Percentiles rank a stretch among this genome's conserved stretches.
phyloP scores from a whole-genome alignment of 2,113 vertebrate genomes.

The Pituophis catenifer region DNA sequence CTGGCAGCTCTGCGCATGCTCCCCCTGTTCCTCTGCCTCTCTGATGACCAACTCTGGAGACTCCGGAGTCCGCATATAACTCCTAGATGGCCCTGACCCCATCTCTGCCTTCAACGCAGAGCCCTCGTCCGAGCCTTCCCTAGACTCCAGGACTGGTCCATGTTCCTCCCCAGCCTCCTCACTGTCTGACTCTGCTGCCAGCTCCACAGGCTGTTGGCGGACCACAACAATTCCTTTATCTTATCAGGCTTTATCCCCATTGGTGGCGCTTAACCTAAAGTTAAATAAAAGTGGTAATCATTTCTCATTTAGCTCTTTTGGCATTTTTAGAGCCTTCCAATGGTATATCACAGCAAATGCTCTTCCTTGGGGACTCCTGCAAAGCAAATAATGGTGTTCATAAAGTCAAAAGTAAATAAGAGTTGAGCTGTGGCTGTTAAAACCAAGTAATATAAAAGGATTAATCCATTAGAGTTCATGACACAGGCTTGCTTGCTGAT shows the following conservation, averaged over 20 bases:
- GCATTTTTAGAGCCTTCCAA: slow-evolving; percentile 23
- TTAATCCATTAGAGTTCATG: slow-evolving; percentile 41
- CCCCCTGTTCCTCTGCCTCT: too few relatives aligned
- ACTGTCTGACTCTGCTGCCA: too few relatives aligned
- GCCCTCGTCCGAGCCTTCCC: too few relatives aligned
- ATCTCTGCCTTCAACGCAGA: too few relatives aligned
- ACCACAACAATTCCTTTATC: not conserved
- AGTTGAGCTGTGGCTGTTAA: slow-evolving; percentile 46
- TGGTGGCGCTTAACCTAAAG: not conserved
- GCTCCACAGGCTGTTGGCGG: too few relatives aligned
- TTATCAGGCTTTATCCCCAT: not conserved
- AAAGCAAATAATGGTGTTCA: slow-evolving; percentile 39
- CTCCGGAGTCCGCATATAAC: too few relatives aligned
- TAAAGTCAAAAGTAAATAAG: slow-evolving; percentile 63
- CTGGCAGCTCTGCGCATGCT: too few relatives aligned
- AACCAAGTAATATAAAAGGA: slow-evolving; percentile 32
- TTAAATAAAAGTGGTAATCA: not conserved
- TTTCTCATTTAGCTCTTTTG: not conserved
- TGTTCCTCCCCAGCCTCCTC: too few relatives aligned
- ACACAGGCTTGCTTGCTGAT: slow-evolving; percentile 35
- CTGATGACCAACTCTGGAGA: too few relatives aligned
- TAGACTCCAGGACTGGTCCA: too few relatives aligned
- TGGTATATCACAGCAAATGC: slow-evolving; percentile 21
- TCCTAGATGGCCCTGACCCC: too few relatives aligned
- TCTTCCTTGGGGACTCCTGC: slow-evolving; percentile 17